phyloP scores from a whole-genome alignment of 2,113 vertebrate genomes.

The Rhinogobius similis region DNA sequence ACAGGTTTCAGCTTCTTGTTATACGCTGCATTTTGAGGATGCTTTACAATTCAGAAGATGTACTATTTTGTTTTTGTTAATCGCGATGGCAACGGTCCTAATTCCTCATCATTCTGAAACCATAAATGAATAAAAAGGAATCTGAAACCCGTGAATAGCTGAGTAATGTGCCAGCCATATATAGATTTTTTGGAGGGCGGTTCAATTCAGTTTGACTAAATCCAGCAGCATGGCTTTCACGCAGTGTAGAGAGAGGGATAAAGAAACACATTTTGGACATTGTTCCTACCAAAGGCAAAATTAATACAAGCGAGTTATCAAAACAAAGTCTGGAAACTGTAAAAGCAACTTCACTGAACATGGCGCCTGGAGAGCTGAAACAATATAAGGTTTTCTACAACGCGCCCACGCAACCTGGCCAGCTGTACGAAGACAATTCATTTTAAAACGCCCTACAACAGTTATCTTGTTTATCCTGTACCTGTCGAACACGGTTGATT shows the following conservation, averaged over 20 bases:
- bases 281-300: constrained; percentile 19
- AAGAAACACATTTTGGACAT: background rate
- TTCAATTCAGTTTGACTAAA: background rate
- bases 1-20: too few species aligned
- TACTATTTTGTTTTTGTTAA: too few species aligned
- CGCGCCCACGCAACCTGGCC: constrained; percentile 20
- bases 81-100: too few species aligned
- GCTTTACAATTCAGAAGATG: too few species aligned
- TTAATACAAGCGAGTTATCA: constrained; percentile 18
- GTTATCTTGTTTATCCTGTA: constrained; percentile 16
- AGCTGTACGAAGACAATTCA: constrained; percentile 36
- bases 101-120: too few species aligned
- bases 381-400: constrained; percentile 19
- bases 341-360: constrained; percentile 12
- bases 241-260: background rate
- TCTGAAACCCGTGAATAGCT: too few species aligned
- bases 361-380: constrained; percentile 30
- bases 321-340: constrained; percentile 19
- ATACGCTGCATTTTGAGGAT: too few species aligned
- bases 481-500: constrained; percentile 90
- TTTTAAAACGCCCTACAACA: constrained; percentile 14
- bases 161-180: too few species aligned
- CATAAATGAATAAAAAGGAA: too few species aligned
- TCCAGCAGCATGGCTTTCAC: background rate
- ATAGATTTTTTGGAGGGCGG: too few species aligned